phyloP scores from a whole-genome alignment of 2,113 vertebrate species.

The Synodontis membranacea region DNA sequence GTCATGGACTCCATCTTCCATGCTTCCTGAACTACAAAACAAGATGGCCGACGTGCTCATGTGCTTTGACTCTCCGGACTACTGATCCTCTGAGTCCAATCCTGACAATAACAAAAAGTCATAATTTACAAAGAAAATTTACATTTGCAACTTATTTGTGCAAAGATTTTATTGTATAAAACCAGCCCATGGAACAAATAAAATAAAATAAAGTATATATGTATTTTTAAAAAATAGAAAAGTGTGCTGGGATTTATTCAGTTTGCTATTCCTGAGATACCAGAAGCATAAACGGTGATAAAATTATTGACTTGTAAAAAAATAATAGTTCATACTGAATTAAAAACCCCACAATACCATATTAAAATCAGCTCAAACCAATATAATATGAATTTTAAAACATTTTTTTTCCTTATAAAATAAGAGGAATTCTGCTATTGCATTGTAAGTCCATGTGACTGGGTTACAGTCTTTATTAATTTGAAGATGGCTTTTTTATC shows the following conservation, averaged over 20 bases:
- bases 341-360: not conserved
- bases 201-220: not conserved
- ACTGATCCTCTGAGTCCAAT: too few relatives aligned
- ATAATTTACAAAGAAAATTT: not conserved
- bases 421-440: not conserved
- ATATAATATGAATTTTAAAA: not conserved
- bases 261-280: not conserved
- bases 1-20: too few relatives aligned
- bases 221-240: not conserved
- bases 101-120: not conserved
- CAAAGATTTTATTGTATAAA: conserved; percentile 14
- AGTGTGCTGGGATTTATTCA: not conserved
- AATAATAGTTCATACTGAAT: not conserved
- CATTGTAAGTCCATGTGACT: not conserved
- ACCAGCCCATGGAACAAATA: not conserved
- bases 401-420: not conserved
- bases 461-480: not conserved
- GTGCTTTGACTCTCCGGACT: too few relatives aligned
- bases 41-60: too few relatives aligned
- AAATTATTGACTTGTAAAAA: not conserved
- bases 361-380: not conserved
- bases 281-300: not conserved
- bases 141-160: not conserved
- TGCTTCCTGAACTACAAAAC: too few relatives aligned
- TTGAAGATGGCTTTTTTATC: not conserved